Evolutionary conservation across 2,113 vertebrate genomes (phyloP).

Genomic region (Acrocephalus kingi): DNA sequence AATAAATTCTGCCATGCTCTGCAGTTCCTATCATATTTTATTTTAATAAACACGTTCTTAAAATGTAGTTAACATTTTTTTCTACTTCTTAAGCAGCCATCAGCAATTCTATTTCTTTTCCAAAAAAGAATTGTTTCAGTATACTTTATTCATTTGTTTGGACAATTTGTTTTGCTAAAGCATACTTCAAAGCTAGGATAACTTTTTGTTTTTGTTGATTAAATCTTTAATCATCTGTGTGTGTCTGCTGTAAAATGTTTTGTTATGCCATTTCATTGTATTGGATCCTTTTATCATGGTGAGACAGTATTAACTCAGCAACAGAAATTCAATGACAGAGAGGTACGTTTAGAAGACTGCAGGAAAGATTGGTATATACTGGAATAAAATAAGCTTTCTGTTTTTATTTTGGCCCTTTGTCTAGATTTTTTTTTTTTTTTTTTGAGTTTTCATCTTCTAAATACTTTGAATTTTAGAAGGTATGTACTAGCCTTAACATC

Average conservation of each 20-base stretch:
- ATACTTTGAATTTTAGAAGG: background rate
- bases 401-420: background rate
- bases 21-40: conserved; percentile 34
- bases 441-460: background rate
- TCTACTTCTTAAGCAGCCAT: conserved; percentile 26
- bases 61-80: conserved; percentile 44
- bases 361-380: background rate
- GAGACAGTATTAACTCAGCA: conserved; percentile 55
- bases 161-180: conserved; percentile 62
- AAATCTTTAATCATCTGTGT: conserved; percentile 61
- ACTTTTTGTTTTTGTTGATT: conserved; percentile 64
- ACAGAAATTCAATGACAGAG: conserved; percentile 55
- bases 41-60: conserved; percentile 54
- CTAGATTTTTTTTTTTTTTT: background rate
- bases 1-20: conserved; percentile 39
- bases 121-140: conserved; percentile 23
- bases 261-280: conserved; percentile 45
- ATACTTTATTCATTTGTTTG: conserved; percentile 34
- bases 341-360: background rate
- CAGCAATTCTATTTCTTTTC: conserved; percentile 16
- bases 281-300: conserved; percentile 60
- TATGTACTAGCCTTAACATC: background rate
- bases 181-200: conserved; percentile 39
- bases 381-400: background rate
- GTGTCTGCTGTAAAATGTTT: conserved; percentile 50